Percentiles rank a stretch among this genome's conserved stretches.
phyloP scores from a whole-genome alignment of 2,113 vertebrate species.

The Thamnophis sirtalis region DNA sequence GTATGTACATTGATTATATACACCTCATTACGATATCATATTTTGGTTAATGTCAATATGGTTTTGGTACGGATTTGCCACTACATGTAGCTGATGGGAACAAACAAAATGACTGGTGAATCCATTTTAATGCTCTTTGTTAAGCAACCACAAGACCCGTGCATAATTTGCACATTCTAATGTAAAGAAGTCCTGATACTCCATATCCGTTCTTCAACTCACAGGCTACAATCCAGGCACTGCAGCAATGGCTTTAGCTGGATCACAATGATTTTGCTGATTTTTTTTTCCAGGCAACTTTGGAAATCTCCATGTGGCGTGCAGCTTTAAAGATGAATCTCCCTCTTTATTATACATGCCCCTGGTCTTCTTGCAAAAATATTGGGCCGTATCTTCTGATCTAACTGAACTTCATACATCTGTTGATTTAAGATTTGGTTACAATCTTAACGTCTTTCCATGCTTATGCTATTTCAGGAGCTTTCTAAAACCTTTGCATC shows the following conservation, averaged over 20 bases:
- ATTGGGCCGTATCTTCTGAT: constrained; percentile 34
- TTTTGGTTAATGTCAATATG: not conserved
- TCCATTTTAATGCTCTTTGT: constrained; percentile 27
- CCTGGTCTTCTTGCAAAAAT: constrained; percentile 30
- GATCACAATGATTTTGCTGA: constrained; percentile 23
- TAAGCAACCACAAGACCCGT: not conserved
- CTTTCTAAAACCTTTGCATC: constrained; percentile 52
- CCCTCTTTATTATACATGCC: constrained; percentile 1
- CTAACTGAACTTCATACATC: constrained; percentile 52
- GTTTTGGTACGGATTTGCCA: not conserved
- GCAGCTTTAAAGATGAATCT: constrained; percentile 15
- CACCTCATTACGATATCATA: not conserved
- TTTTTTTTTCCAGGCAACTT: constrained; percentile 23
- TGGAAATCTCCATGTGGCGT: constrained; percentile 48
- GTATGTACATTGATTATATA: not conserved
- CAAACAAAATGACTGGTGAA: not conserved
- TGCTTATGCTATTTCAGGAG: constrained; percentile 71
- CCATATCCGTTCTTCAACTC: constrained; percentile 16
- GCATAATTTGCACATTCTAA: constrained; percentile 1
- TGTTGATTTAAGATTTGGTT: not conserved
- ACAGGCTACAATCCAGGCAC: constrained; percentile 30
- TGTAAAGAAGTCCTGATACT: constrained; percentile 14
- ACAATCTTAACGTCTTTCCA: constrained; percentile 60
- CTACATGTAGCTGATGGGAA: not conserved
- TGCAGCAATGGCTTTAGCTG: not conserved